Evolutionary conservation across 2,888 invertebrate species (phyloP), one percentile per base, ranked within the genome.

Genomic region (Pyrochroa serraticornis): DNA sequence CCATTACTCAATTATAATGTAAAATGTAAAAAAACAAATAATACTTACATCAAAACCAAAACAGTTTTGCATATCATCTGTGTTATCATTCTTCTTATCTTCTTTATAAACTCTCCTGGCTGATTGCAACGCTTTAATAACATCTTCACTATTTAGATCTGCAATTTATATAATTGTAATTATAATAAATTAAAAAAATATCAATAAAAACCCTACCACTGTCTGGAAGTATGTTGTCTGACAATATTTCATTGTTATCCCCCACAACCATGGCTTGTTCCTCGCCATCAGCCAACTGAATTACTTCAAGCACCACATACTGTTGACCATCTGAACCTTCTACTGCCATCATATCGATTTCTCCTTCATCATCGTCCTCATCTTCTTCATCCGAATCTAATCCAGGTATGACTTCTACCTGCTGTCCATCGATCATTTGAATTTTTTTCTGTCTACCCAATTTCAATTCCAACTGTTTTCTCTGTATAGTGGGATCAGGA

Each of bases 221-320:
- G 67, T 75, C 69, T 41, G 80, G 79, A 30, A 80, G 71, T 37
- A 80, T 74, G 34, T 80, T 80, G 14, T 80, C 79, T 6, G 77
- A 76, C 5, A 81, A 77, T 5, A 82, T 79, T 7, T 82, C 81
- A 1, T 77, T 81, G 36, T 79, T 77, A 32, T 80, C 78, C 9
- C 80, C 84, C 0, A 87, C 85, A 38, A 87, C 85, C 76, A 82
- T 82, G 46, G 87, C 85, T 3, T 83, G 82, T 62, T 87, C 88
- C 66, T 89, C 90, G 48, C 88, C 89, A 64, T 84, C 84, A 12
- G 84, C 84, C 37, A 91, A 78, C 69, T 92, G 92, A 39, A 94
- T 92, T 7, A 95, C 93, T 80, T 95, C 93, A 8, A 95, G 81
- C n/a, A 95, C 93, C 44, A 95, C 93, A 71, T 92, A 93, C 76